Conservation (phyloP, 2,113 vertebrate genomes). For the Daubentonia madagascariensis region DNA sequence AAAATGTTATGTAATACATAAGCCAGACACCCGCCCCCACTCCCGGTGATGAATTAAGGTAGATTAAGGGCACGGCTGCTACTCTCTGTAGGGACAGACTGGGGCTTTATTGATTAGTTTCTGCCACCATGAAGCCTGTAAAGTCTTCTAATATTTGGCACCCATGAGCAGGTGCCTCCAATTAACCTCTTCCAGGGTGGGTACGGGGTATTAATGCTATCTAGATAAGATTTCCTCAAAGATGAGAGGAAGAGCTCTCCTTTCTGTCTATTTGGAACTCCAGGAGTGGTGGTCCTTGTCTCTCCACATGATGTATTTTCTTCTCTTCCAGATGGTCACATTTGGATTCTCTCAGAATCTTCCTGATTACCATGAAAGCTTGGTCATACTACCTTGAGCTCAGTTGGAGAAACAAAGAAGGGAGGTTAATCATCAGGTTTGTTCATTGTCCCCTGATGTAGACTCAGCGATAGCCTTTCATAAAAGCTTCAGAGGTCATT, state of each 20-base stretch:
- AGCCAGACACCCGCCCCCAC: background rate
- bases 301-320: background rate
- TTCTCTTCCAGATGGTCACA: background rate
- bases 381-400: background rate
- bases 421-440: background rate
- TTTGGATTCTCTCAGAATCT: background rate
- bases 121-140: background rate
- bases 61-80: background rate
- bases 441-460: background rate
- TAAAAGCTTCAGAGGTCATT: slow-evolving; percentile 37
- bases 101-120: background rate
- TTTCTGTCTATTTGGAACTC: slow-evolving; percentile 28
- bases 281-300: background rate
- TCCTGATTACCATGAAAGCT: background rate
- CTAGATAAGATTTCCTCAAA: background rate
- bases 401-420: background rate
- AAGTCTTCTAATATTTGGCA: background rate
- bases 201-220: background rate
- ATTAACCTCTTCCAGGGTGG: background rate
- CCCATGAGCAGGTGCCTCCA: background rate
- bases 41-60: background rate
- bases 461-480: slow-evolving; percentile 31
- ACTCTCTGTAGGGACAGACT: background rate
- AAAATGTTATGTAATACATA: background rate
- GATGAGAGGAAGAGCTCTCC: background rate